phyloP scores from a whole-genome alignment of 1,140 invertebrate genomes.

The Papilio xuthus region DNA sequence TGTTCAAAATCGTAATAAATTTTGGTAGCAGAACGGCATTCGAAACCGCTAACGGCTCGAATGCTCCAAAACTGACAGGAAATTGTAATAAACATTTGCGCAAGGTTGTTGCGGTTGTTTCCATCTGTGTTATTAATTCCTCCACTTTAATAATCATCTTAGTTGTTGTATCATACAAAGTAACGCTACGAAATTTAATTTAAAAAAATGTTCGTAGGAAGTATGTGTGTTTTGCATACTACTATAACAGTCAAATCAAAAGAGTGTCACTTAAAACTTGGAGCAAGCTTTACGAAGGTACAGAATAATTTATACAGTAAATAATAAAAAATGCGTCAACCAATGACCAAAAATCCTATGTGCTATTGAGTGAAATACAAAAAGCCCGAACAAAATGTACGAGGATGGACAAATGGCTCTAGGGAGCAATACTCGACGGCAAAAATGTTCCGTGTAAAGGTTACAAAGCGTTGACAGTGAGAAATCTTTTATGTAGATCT shows the following conservation, averaged over 20 bases:
- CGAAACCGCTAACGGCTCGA: slow-evolving; percentile 28
- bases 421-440: slow-evolving; percentile 26
- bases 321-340: slow-evolving; percentile 23
- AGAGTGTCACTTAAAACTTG: neutral
- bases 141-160: slow-evolving; percentile 26
- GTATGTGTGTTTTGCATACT: neutral
- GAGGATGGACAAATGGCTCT: slow-evolving; percentile 23
- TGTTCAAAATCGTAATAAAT: slow-evolving; percentile 27
- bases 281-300: neutral
- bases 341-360: slow-evolving; percentile 18
- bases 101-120: slow-evolving; percentile 31
- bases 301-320: neutral
- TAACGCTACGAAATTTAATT: neutral
- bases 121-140: slow-evolving; percentile 24
- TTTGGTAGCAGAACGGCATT: slow-evolving; percentile 19
- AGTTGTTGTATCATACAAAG: neutral
- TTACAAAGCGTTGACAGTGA: slow-evolving; percentile 22
- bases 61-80: slow-evolving; percentile 31
- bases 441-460: slow-evolving; percentile 20
- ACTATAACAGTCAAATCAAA: neutral
- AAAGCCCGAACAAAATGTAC: slow-evolving; percentile 12
- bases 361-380: slow-evolving; percentile 22
- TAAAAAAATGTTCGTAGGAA: neutral
- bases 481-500: slow-evolving; percentile 23
- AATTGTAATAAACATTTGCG: slow-evolving; percentile 34